phyloP scores from a whole-genome alignment of 2,888 invertebrate species.

The Dorcus parallelipipedus region DNA sequence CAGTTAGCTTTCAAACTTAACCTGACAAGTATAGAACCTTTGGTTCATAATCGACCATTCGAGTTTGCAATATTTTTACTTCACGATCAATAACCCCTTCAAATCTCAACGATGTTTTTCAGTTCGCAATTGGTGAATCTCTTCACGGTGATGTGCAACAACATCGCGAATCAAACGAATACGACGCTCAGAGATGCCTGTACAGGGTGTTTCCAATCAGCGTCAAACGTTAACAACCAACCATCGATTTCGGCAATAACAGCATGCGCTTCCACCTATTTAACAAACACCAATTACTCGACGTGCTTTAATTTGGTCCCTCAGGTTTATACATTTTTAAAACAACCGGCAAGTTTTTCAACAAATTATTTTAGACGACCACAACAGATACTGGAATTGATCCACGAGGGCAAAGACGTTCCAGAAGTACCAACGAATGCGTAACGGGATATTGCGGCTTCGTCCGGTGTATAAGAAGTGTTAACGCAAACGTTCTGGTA shows the following conservation, averaged over 20 bases:
- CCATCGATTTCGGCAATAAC: slow-evolving; percentile 55
- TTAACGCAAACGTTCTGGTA: slow-evolving; percentile 58
- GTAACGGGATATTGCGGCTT: slow-evolving; percentile 61
- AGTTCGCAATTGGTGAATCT: slow-evolving; percentile 52
- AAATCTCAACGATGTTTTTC: slow-evolving; percentile 20
- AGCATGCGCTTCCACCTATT: slow-evolving; percentile 55
- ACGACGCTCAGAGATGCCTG: slow-evolving; percentile 59
- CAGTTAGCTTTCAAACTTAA: neutral
- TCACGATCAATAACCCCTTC: neutral
- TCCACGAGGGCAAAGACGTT: slow-evolving; percentile 12
- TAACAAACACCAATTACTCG: slow-evolving; percentile 53
- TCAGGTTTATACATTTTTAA: slow-evolving; percentile 35
- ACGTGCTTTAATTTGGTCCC: slow-evolving; percentile 51
- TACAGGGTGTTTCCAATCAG: slow-evolving; percentile 56
- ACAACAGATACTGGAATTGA: slow-evolving; percentile 28
- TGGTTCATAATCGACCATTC: neutral
- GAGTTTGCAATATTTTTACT: neutral
- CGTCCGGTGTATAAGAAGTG: slow-evolving; percentile 56
- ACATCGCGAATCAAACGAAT: slow-evolving; percentile 59
- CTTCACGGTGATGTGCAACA: slow-evolving; percentile 60
- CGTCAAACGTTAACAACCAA: slow-evolving; percentile 48
- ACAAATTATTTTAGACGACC: slow-evolving; percentile 10
- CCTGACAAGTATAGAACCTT: neutral
- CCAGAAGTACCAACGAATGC: slow-evolving; percentile 43
- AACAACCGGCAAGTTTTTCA: neutral